phyloP scores from a whole-genome alignment of 2,797 vertebrate species.

The Steatocranus sp. region DNA sequence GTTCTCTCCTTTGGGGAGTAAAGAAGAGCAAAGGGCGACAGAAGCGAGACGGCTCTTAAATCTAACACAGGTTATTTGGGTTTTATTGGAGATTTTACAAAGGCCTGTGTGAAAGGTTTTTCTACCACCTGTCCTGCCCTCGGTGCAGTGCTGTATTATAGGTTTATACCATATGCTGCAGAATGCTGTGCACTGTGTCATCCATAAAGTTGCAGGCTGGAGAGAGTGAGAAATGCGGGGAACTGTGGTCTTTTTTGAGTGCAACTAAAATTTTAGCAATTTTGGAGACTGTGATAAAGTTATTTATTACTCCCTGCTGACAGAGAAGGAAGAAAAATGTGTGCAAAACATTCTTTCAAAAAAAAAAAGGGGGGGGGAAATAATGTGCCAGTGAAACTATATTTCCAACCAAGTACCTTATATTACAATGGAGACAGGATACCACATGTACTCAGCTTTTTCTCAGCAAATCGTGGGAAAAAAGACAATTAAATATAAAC shows the following conservation, averaged over 20 bases:
- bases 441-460: background rate
- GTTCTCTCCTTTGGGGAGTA: slow-evolving; percentile 1
- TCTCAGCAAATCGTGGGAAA: background rate
- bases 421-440: background rate
- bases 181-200: background rate
- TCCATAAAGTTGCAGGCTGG: slow-evolving; percentile 10
- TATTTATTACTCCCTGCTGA: background rate
- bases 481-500: background rate
- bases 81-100: slow-evolving; percentile 43
- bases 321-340: background rate
- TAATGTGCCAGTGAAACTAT: background rate
- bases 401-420: background rate
- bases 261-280: background rate
- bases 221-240: background rate
- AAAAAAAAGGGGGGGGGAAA: background rate
- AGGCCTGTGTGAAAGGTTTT: slow-evolving; percentile 23
- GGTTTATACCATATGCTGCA: background rate
- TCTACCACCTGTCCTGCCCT: background rate
- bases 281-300: slow-evolving; percentile 2
- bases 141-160: background rate
- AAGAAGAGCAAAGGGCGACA: slow-evolving; percentile 29
- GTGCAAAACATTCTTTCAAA: background rate
- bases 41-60: slow-evolving; percentile 30
- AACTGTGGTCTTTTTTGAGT: background rate
- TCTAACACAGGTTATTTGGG: slow-evolving; percentile 39